Conservation (phyloP, 1,140 invertebrate species). For the Drosophila virilis region DNA sequence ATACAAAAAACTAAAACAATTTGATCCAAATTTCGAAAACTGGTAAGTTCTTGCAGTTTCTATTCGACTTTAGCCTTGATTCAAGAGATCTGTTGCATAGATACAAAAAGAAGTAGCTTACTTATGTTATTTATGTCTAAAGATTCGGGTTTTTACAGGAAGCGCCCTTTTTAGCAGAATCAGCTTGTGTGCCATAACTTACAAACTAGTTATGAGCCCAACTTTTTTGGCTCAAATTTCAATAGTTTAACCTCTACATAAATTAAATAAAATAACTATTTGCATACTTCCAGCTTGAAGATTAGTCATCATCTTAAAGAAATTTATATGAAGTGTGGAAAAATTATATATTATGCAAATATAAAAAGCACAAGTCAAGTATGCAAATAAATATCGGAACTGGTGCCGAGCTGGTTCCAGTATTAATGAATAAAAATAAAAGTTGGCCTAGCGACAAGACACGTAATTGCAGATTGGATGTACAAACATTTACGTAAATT, state of each 20-base stretch:
- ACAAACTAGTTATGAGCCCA: neutral
- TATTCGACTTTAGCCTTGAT: too few relatives aligned
- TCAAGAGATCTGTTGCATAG: too few relatives aligned
- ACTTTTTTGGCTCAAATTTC: neutral
- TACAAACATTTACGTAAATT: too few relatives aligned
- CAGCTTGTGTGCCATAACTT: neutral
- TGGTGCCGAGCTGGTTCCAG: neutral
- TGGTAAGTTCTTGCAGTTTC: too few relatives aligned
- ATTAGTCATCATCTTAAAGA: conserved; percentile 2
- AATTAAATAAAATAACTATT: neutral
- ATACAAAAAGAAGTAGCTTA: too few relatives aligned
- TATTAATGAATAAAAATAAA: conserved; percentile 1
- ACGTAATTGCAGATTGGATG: neutral
- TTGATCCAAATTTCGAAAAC: too few relatives aligned
- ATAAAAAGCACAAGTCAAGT: neutral
- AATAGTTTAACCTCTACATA: too few relatives aligned
- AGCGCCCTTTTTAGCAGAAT: too few relatives aligned
- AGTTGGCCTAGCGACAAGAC: conserved; percentile 1
- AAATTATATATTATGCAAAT: conserved; percentile 11
- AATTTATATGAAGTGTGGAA: neutral
- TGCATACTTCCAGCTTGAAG: neutral
- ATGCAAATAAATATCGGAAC: conserved; percentile 18
- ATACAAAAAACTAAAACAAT: too few relatives aligned
- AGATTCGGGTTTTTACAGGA: too few relatives aligned
- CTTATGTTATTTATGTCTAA: too few relatives aligned